Conservation (phyloP, 2,888 invertebrate genomes). For the Hybos culiciformis region DNA sequence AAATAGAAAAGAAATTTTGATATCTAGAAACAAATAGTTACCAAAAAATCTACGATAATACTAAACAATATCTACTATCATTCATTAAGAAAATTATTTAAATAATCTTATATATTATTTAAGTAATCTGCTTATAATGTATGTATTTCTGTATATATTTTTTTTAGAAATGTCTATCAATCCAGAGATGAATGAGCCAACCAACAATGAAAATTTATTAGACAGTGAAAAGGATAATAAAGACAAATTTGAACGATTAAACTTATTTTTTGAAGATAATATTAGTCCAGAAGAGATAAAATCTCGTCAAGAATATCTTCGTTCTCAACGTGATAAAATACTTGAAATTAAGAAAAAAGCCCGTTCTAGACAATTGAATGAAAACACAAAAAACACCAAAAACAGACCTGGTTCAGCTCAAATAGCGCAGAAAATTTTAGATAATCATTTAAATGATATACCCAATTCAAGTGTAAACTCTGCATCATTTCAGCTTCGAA, state of each 20-base stretch:
- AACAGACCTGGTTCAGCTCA: constrained; percentile 59
- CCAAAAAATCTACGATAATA: no score
- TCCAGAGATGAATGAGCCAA: constrained; percentile 16
- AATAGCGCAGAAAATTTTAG: constrained; percentile 54
- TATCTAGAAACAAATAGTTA: no score
- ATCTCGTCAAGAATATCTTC: constrained; percentile 70
- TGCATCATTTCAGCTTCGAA: constrained; percentile 61
- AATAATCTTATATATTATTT: no score
- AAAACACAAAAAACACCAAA: constrained; percentile 39
- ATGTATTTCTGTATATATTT: no score
- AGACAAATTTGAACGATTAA: constrained; percentile 31
- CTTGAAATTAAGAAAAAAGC: constrained; percentile 79
- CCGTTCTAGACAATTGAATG: constrained; percentile 62
- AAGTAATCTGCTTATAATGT: no score
- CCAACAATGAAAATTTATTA: neutral
- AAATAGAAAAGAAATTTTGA: no score
- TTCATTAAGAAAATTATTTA: no score
- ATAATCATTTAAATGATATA: constrained; percentile 33
- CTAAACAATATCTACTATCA: no score
- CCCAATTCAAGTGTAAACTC: constrained; percentile 23
- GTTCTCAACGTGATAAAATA: constrained; percentile 80
- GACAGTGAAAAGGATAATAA: constrained; percentile 7
- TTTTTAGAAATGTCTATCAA: no score
- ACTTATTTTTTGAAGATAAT: constrained; percentile 32
- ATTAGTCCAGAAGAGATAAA: constrained; percentile 36